Conservation (phyloP, 2,888 invertebrate species). For the Ptilodon capucinus region DNA sequence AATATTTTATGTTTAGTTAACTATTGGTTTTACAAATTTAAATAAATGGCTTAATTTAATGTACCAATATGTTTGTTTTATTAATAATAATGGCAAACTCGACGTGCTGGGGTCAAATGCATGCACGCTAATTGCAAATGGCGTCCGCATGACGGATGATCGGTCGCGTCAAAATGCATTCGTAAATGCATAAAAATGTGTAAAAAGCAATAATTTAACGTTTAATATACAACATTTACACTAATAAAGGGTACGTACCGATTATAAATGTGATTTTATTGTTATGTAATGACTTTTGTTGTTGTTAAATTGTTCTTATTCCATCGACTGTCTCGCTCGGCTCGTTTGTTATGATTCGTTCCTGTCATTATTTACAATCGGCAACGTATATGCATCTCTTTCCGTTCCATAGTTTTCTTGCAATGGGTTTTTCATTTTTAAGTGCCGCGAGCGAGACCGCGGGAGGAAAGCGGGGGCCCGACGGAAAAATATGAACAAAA, state of each 20-base stretch:
- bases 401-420: constrained; percentile 70
- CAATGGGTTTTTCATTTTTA: constrained; percentile 78
- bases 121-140: constrained; percentile 61
- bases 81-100: constrained; percentile 9
- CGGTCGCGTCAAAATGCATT: constrained; percentile 64
- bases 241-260: constrained; percentile 43
- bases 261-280: constrained; percentile 16
- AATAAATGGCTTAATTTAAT: too few species aligned
- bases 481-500: constrained; percentile 78
- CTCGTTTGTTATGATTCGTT: constrained; percentile 76
- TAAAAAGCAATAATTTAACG: constrained; percentile 38
- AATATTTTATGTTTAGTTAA: too few species aligned
- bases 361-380: constrained; percentile 77
- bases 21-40: too few species aligned
- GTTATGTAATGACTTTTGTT: constrained; percentile 60
- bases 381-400: constrained; percentile 69
- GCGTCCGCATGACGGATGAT: constrained; percentile 68
- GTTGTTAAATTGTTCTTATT: constrained; percentile 56
- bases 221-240: constrained; percentile 27
- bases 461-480: constrained; percentile 60
- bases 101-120: constrained; percentile 21
- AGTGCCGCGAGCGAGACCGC: constrained; percentile 65
- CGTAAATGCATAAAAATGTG: constrained; percentile 54
- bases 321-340: constrained; percentile 63
- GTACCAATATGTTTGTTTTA: background rate